A percentile compares a stretch with the other conserved stretches of the same genome.
Evolutionary conservation across 2,113 vertebrate genomes (phyloP).

Genomic region (Dromaius novaehollandiae): DNA sequence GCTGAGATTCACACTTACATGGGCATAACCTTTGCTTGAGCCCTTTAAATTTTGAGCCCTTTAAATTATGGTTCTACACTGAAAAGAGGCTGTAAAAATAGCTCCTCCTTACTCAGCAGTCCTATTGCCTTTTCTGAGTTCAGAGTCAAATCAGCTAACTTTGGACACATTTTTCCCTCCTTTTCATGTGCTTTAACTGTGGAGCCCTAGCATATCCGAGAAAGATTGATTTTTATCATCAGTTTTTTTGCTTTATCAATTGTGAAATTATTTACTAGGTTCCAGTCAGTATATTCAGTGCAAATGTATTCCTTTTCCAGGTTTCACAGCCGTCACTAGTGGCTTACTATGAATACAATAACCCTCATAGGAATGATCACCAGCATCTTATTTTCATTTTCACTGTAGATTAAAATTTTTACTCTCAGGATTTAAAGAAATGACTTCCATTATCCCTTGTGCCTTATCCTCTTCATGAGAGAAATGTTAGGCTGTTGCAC

Average conservation of each 20-base stretch:
- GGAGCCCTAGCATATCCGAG: not conserved
- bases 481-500: not conserved
- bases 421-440: constrained; percentile 8
- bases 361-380: not conserved
- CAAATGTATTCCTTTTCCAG: not conserved
- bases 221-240: not conserved
- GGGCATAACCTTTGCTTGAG: not conserved
- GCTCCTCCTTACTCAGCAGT: not conserved
- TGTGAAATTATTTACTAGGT: not conserved
- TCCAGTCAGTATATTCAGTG: not conserved
- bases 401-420: constrained; percentile 4
- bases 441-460: not conserved
- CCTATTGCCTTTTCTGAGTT: not conserved
- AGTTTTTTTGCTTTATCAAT: not conserved
- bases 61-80: not conserved
- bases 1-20: not conserved
- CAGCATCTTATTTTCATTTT: not conserved
- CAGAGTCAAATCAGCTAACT: not conserved
- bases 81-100: not conserved
- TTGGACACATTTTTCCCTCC: not conserved
- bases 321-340: not conserved
- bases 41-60: not conserved
- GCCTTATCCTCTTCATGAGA: constrained; percentile 9
- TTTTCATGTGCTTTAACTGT: not conserved
- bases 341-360: not conserved